Evolutionary conservation across 2,888 invertebrate genomes (phyloP).

Genomic region (Trissonchulus latispiculum): DNA sequence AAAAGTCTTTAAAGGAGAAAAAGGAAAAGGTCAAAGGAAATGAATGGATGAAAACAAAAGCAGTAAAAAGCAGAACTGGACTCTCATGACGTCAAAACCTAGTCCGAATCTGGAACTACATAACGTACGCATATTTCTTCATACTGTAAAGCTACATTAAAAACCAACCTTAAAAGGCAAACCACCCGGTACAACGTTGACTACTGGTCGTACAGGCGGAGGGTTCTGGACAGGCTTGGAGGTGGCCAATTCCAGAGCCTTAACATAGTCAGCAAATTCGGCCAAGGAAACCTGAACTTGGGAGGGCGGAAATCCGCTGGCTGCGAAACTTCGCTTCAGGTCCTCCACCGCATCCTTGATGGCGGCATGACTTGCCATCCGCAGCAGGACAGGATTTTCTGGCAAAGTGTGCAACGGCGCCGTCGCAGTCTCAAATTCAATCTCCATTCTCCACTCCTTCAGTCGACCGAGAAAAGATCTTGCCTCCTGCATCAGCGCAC

Average conservation of each 20-base stretch:
- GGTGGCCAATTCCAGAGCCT: neutral
- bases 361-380: neutral
- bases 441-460: neutral
- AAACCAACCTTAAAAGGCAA: neutral
- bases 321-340: neutral
- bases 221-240: neutral
- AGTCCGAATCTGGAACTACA: too few relatives aligned
- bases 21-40: too few relatives aligned
- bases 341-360: neutral
- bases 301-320: neutral
- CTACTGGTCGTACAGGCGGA: neutral
- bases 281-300: neutral
- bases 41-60: too few relatives aligned
- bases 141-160: too few relatives aligned
- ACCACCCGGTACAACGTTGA: neutral
- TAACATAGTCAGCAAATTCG: neutral
- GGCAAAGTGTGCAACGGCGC: neutral
- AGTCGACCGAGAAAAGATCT: neutral
- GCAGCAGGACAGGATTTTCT: neutral
- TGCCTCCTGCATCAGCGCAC: neutral
- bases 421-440: neutral
- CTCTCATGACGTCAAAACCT: too few relatives aligned
- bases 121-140: too few relatives aligned
- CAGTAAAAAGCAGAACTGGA: too few relatives aligned
- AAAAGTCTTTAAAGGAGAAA: too few relatives aligned